Evolutionary conservation across 2,113 vertebrate species (phyloP).

Genomic region (Peromyscus maniculatus): DNA sequence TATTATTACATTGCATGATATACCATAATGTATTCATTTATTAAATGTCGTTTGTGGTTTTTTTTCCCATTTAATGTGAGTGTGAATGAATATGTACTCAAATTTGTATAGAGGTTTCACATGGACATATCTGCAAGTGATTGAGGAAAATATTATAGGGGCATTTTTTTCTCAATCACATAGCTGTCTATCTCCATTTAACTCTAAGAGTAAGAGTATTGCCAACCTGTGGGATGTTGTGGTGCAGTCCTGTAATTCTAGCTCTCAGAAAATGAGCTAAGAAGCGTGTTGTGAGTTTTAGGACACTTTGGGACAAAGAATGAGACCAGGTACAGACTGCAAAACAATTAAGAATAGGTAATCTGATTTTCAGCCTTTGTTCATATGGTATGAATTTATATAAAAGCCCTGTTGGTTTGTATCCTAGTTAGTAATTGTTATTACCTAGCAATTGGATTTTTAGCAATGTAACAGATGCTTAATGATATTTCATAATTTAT

Average conservation of each 20-base stretch:
- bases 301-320: background rate
- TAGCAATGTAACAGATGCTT: too few species aligned
- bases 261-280: background rate
- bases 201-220: background rate
- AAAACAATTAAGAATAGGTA: background rate
- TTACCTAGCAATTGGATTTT: background rate
- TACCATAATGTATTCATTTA: background rate
- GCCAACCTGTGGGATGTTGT: background rate
- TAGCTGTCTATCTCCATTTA: background rate
- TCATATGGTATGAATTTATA: background rate
- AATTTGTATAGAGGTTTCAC: background rate
- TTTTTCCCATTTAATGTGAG: background rate
- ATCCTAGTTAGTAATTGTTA: background rate
- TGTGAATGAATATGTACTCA: background rate
- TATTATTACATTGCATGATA: background rate
- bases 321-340: background rate
- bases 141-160: background rate
- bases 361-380: background rate
- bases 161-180: background rate
- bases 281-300: too few species aligned
- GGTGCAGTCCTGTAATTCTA: background rate
- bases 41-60: background rate
- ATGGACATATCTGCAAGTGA: background rate
- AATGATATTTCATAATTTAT: background rate
- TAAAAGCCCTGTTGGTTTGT: too few species aligned